Base-by-base conservation (phyloP, 92 coral and sea anemone species). In the Paramuricea clavata region DNA sequence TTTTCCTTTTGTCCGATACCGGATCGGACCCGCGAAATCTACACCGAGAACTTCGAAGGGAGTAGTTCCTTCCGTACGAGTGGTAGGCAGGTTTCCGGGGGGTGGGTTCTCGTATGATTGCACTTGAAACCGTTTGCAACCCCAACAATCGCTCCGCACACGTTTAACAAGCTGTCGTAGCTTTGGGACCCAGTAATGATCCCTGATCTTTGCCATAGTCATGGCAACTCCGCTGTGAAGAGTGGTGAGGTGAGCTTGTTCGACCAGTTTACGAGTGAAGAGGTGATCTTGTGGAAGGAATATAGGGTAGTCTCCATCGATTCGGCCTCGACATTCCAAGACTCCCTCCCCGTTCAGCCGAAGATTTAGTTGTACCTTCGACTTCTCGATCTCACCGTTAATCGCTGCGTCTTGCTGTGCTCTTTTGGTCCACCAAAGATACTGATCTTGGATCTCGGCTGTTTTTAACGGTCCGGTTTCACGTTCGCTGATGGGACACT, bases 191-290 rank as follows among this genome's bases (percentile, higher is more conserved):
- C 86, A 87, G 86, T 87, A 68, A 28, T 25, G 60, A 49, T 87
- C 77, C 61, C 77, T 86, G 27, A 73, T 60, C 68, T 87, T 81
- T 0, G 90, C 87, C 91, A 87, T 71, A 2, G 91, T 81, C 64
- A 72, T 78, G 12, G 88, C 71, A 2, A 82, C 73, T 10, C 91
- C 88, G 36, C 88, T 82, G 35, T 87, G 78, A 12, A 82, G 87
- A 12, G 87, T 87, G 19, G 78, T 1, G 27, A 87, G 15, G 56
- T 81, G 83, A 6, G 76, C 67, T 16, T 81, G 75, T 27, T 71
- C 67, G 47, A 81, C 83, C 83, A 87, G 33, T 64, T 87, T 87
- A 0, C 64, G 62, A 0, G 88, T 81, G 31, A 81, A 82, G 73
- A 73, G 82, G 21, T 87, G 87, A 35, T 56, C 23, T 41, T 72